Evolutionary conservation across 2,113 vertebrate genomes (phyloP).

Genomic region (Hemibates koningsi): DNA sequence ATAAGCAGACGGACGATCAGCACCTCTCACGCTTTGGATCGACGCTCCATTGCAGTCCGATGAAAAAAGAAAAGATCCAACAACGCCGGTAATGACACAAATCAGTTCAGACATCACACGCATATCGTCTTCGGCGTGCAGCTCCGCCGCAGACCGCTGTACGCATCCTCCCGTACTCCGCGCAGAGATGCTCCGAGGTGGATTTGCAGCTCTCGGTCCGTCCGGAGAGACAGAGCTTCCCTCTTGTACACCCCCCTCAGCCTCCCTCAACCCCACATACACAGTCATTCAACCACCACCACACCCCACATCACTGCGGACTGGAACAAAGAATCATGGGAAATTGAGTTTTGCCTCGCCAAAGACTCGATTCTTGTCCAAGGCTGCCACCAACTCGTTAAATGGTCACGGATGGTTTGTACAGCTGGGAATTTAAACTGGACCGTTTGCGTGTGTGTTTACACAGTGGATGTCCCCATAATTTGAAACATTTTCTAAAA

Average conservation of each 20-base stretch:
- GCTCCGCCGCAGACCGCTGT: conserved; percentile 4
- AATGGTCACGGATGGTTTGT: neutral
- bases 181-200: conserved; percentile 41
- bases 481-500: neutral
- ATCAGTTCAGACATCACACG: neutral
- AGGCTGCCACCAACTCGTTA: conserved; percentile 6
- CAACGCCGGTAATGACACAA: neutral
- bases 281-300: conserved; percentile 45
- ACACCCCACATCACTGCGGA: conserved; percentile 71
- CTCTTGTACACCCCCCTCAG: neutral
- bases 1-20: conserved; percentile 9
- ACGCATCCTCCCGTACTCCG: conserved; percentile 22
- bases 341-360: conserved; percentile 23
- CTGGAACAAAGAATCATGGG: conserved; percentile 47
- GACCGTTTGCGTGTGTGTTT: neutral
- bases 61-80: neutral
- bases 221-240: neutral
- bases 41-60: conserved; percentile 39
- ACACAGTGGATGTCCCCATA: neutral
- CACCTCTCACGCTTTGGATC: conserved; percentile 39
- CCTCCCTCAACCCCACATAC: neutral
- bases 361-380: neutral
- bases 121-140: neutral
- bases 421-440: neutral
- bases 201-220: neutral